Conservation (phyloP, 2,888 invertebrate genomes). For the Schrankia costaestrigalis region DNA sequence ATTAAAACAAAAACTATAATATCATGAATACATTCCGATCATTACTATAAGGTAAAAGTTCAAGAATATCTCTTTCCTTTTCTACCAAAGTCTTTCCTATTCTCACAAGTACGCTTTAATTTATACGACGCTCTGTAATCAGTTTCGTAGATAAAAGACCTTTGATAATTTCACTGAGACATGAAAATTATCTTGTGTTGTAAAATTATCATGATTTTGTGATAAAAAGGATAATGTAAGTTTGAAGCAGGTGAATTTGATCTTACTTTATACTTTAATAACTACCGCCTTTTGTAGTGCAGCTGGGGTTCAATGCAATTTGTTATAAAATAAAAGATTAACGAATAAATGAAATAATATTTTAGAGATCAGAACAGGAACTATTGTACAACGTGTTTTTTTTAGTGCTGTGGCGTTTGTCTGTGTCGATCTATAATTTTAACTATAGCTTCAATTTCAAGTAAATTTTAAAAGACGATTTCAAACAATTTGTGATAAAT, state of each 20-base stretch:
- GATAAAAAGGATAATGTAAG: conserved; percentile 22
- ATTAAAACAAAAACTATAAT: too few species aligned
- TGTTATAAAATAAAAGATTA: too few species aligned
- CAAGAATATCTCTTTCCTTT: conserved; percentile 7
- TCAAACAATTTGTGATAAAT: too few species aligned
- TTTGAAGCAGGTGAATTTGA: conserved; percentile 14
- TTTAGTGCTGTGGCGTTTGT: too few species aligned
- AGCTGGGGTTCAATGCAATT: background rate
- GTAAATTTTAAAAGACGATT: too few species aligned
- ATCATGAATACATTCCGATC: too few species aligned
- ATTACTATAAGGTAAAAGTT: conserved; percentile 7
- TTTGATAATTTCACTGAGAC: conserved; percentile 12
- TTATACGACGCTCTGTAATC: conserved; percentile 22
- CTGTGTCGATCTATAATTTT: too few species aligned
- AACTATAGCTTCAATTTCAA: too few species aligned
- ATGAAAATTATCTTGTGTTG: conserved; percentile 20
- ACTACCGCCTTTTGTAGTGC: conserved; percentile 5
- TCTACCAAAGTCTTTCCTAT: conserved; percentile 4
- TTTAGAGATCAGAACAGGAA: too few species aligned
- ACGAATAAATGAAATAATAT: too few species aligned
- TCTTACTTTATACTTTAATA: conserved; percentile 26
- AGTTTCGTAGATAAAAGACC: conserved; percentile 29
- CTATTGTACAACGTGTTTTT: too few species aligned
- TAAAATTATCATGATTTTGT: conserved; percentile 24
- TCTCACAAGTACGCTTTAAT: conserved; percentile 19